A percentile compares a stretch with the other conserved stretches of the same genome.
Evolutionary conservation across 2,113 vertebrate genomes (phyloP).

Genomic region (Ammodytes dubius): DNA sequence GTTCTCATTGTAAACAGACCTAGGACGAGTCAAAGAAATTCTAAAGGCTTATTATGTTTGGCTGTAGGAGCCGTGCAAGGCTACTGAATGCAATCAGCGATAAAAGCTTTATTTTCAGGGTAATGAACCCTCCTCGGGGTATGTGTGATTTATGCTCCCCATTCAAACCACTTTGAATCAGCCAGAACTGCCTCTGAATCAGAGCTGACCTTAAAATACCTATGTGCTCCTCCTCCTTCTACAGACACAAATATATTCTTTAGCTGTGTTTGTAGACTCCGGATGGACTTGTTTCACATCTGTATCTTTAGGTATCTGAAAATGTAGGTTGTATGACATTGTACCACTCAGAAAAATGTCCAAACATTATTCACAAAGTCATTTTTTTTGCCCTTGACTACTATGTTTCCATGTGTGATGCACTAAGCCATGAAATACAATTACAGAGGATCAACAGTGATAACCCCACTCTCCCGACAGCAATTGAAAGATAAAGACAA

Average conservation of each 20-base stretch:
- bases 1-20: conserved; percentile 38
- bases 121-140: conserved; percentile 72
- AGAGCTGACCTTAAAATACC: conserved; percentile 68
- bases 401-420: not conserved
- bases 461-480: not conserved
- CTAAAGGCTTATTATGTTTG: conserved; percentile 7
- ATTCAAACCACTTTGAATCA: conserved; percentile 72
- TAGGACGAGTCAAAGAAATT: conserved; percentile 49
- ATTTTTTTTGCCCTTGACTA: not conserved
- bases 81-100: conserved; percentile 61
- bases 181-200: conserved; percentile 58
- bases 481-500: not conserved
- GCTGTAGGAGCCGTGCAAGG: conserved; percentile 21
- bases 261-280: not conserved
- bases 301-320: not conserved
- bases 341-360: not conserved
- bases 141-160: conserved; percentile 73
- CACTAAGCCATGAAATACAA: conserved; percentile 38
- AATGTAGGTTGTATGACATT: not conserved
- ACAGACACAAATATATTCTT: conserved; percentile 11
- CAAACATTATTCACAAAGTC: not conserved
- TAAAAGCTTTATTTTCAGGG: conserved; percentile 79
- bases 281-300: not conserved
- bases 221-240: conserved; percentile 26
- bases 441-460: conserved; percentile 21